Conservation (phyloP, 53 echinoderm and acorn worm species). For the Hippasteria phrygiana region DNA sequence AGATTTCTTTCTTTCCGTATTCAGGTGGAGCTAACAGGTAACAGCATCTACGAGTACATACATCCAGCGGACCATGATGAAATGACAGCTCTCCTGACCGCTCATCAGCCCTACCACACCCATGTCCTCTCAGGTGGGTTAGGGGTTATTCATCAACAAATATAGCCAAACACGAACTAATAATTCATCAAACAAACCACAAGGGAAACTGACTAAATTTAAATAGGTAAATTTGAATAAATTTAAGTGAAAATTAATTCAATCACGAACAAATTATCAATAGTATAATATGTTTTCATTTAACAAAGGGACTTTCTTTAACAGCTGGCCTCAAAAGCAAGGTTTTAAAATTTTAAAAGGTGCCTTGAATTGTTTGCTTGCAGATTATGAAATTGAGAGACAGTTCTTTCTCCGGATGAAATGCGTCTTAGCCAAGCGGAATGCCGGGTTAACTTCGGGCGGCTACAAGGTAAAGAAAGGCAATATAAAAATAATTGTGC, state of each 20-base stretch:
- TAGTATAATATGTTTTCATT: too few relatives aligned
- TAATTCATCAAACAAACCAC: too few relatives aligned
- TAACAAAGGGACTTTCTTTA: too few relatives aligned
- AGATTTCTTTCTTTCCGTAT: background rate
- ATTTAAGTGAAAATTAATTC: too few relatives aligned
- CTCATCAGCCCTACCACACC: conserved; percentile 95
- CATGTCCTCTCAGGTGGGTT: conserved; percentile 87
- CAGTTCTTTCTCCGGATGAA: conserved; percentile 99
- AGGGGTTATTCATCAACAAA: background rate
- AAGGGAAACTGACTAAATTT: too few relatives aligned
- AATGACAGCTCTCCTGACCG: conserved; percentile 95
- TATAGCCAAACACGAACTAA: too few relatives aligned
- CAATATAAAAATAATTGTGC: too few relatives aligned
- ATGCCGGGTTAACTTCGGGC: conserved; percentile 95
- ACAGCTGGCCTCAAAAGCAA: too few relatives aligned
- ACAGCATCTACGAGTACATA: conserved; percentile 99
- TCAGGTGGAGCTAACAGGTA: conserved; percentile 96
- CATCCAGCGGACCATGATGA: conserved; percentile 99
- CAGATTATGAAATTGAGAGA: conserved; percentile 98
- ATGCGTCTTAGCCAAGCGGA: conserved; percentile 96
- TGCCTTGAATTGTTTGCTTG: background rate
- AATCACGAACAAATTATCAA: too few relatives aligned
- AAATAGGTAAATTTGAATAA: too few relatives aligned
- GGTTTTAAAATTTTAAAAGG: too few relatives aligned
- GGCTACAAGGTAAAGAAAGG: conserved; percentile 88